These are phyloP conservation scores for Pogonomyrmex californicus DNA, from an alignment of 1,140 invertebrate species.

Conservation along the genomic window DNA sequence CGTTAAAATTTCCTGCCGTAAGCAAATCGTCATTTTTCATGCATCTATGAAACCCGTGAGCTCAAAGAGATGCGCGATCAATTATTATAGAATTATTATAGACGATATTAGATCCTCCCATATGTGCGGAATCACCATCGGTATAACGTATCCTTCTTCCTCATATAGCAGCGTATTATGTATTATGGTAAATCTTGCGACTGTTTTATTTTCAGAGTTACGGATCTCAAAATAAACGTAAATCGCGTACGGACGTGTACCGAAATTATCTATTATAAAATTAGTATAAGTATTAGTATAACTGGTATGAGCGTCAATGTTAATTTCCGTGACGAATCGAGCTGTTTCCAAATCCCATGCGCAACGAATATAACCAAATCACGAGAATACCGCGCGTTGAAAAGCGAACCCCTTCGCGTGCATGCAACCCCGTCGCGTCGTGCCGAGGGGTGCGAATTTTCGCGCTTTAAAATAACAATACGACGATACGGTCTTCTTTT, in stretches of 20 bases:
- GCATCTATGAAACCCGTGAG: constrained; percentile 28
- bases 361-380: constrained; percentile 42
- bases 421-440: constrained; percentile 13
- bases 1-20: constrained; percentile 13
- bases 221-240: not conserved
- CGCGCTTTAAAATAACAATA: constrained; percentile 70
- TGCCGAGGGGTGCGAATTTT: constrained; percentile 62
- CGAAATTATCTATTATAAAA: not conserved
- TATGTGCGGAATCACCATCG: constrained; percentile 6
- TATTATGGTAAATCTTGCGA: constrained; percentile 3
- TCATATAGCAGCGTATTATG: not conserved
- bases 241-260: not conserved
- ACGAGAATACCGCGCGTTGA: constrained; percentile 51
- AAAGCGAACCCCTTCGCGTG: constrained; percentile 43
- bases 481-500: not conserved
- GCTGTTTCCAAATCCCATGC: constrained; percentile 25
- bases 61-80: constrained; percentile 48
- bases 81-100: constrained; percentile 50
- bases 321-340: constrained; percentile 28
- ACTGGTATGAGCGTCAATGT: constrained; percentile 14
- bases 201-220: not conserved
- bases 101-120: constrained; percentile 46
- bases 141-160: constrained; percentile 26
- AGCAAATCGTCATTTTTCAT: constrained; percentile 40
- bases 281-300: not conserved